phyloP scores from a whole-genome alignment of 2,113 vertebrate genomes.

The Chunga burmeisteri region DNA sequence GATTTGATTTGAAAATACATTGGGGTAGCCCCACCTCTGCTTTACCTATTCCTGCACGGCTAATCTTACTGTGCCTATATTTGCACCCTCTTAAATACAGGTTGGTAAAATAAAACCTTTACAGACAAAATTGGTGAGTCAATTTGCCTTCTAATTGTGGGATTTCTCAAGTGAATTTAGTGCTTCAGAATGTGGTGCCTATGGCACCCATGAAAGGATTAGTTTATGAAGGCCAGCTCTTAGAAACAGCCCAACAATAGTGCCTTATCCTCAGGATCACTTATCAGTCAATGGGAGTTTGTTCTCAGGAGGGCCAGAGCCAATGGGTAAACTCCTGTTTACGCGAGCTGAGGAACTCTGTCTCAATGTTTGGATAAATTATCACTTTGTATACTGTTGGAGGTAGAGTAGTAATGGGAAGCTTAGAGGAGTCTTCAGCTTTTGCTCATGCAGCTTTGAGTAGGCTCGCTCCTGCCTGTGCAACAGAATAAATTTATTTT shows the following conservation, averaged over 20 bases:
- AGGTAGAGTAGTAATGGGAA: neutral
- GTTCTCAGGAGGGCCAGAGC: slow-evolving; percentile 63
- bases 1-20: slow-evolving; percentile 37
- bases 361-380: slow-evolving; percentile 58
- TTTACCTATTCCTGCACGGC: neutral
- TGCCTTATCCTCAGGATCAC: slow-evolving; percentile 61
- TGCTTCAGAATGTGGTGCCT: slow-evolving; percentile 61
- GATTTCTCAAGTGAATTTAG: slow-evolving; percentile 60
- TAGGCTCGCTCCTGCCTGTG: neutral
- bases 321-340: slow-evolving; percentile 65
- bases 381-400: slow-evolving; percentile 49
- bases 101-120: slow-evolving; percentile 18
- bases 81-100: neutral
- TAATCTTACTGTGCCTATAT: neutral
- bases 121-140: neutral
- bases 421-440: neutral
- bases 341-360: slow-evolving; percentile 6
- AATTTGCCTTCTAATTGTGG: slow-evolving; percentile 31
- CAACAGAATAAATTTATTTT: neutral
- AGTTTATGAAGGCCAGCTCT: slow-evolving; percentile 63
- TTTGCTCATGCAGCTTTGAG: neutral
- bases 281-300: slow-evolving; percentile 66
- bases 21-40: neutral
- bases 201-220: slow-evolving; percentile 61
- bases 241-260: slow-evolving; percentile 63